Evolutionary conservation across 64 coral and sea anemone genomes (phyloP).

Genomic region (Pachyseris speciosa): DNA sequence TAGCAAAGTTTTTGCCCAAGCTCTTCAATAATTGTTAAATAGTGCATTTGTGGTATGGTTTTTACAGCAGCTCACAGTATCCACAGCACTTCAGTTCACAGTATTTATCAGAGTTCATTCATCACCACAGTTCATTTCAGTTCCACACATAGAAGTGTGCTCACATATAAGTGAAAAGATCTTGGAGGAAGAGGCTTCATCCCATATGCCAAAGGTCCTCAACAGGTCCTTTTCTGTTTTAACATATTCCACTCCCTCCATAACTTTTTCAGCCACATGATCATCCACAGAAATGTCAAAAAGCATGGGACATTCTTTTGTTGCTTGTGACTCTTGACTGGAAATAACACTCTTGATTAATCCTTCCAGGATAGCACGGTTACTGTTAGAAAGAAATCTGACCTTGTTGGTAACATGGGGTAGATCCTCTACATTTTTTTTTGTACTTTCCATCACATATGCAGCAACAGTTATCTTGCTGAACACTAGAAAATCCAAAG

Average conservation of each 20-base stretch:
- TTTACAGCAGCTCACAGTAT: too few relatives aligned
- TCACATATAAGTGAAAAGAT: constrained; percentile 76
- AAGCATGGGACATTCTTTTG: constrained; percentile 23
- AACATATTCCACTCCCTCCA: constrained; percentile 57
- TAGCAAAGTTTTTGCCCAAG: too few relatives aligned
- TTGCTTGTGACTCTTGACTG: constrained; percentile 2
- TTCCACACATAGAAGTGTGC: constrained; percentile 20
- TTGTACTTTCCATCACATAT: constrained; percentile 36
- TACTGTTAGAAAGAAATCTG: constrained; percentile 14
- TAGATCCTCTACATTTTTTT: constrained; percentile 30
- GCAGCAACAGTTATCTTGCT: constrained; percentile 69
- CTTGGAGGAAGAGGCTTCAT: constrained; percentile 49
- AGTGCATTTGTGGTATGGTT: too few relatives aligned
- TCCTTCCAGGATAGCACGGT: constrained; percentile 25
- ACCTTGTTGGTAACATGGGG: neutral
- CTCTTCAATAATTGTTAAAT: too few relatives aligned
- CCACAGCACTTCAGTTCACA: too few relatives aligned
- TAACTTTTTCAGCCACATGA: constrained; percentile 44
- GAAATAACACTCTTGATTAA: constrained; percentile 23
- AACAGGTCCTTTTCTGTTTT: constrained; percentile 54
- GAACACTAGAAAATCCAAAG: constrained; percentile 56
- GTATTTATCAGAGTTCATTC: constrained; percentile 22
- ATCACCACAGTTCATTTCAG: constrained; percentile 31
- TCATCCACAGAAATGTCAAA: constrained; percentile 38
- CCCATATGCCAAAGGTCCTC: constrained; percentile 38